Conservation (phyloP, 2,888 invertebrate species). For the Cetonia aurata region DNA sequence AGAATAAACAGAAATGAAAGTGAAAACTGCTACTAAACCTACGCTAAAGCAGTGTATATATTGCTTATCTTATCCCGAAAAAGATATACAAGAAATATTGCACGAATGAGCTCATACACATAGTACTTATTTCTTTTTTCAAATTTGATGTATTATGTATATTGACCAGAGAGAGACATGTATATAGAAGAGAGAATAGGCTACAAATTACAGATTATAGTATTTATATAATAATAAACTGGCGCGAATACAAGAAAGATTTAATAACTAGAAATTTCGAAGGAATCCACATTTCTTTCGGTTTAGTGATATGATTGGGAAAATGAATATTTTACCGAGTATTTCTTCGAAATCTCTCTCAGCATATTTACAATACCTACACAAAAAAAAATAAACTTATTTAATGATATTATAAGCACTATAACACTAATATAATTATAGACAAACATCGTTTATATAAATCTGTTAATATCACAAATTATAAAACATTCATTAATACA, state of each 20-base stretch:
- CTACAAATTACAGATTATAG: conserved; percentile 26
- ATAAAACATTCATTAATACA: too few species aligned
- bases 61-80: too few species aligned
- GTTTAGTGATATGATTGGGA: background rate
- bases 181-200: conserved; percentile 42
- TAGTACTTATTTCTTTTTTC: background rate
- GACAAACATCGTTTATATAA: too few species aligned
- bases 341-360: too few species aligned
- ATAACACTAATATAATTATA: too few species aligned
- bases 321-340: too few species aligned
- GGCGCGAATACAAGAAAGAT: background rate
- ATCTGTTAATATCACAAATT: too few species aligned
- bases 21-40: conserved; percentile 4
- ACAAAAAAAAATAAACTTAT: too few species aligned
- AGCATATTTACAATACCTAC: too few species aligned
- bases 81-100: too few species aligned
- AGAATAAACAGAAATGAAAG: conserved; percentile 46
- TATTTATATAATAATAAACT: background rate
- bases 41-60: too few species aligned
- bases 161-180: conserved; percentile 49
- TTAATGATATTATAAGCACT: too few species aligned
- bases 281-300: background rate
- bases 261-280: background rate
- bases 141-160: conserved; percentile 29
- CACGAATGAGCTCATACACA: background rate